Base-by-base conservation (phyloP, 2,797 vertebrate genomes). In the Sebastes reedi region DNA sequence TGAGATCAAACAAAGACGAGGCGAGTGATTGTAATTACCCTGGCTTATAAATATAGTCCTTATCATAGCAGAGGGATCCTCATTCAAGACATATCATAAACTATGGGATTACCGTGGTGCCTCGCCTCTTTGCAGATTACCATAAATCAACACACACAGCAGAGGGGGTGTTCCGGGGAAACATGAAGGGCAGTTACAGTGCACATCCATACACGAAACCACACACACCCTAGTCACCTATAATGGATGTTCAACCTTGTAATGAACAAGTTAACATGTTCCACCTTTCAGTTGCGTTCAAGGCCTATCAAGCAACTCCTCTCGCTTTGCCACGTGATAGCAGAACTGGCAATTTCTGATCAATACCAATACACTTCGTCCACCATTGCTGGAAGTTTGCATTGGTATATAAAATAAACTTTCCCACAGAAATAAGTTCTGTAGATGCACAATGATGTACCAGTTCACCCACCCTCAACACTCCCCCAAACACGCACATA, bases 61-160 rank as follows among this genome's bases (percentile, higher is more conserved):
- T 78, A 81, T 88, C 73, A 76, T 42, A 69, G 72, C 20, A 14
- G 29, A 59, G 29, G 50, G 76, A 83, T 85, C 82, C 25, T 61
- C 59, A 60, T 87, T 80, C 72, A 73, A 88, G 67, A 69, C 75
- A 78, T 83, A 69, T 89, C 64, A 84, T 84, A 77, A 84, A n/a
- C 74, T 92, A 73, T 77, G 64, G 79, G 79, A 89, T 89, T 83
- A 80, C 67, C 7, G 22, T 69, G 67, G 59, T 64, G 52, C 67
- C 64, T 75, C 13, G 14, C 72, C 67, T 81, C 72, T 77, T 61
- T 59, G 59, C 73, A 82, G 32, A 88, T 86, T 88, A 80, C 22
- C 79, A 82, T 79, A 81, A 78, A 86, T 87, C 58, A 83, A 36
- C 32, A 50, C 18, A 55, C n/a, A 55, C 13, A 62, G 64, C 52